Base-by-base conservation (phyloP, 2,113 vertebrate genomes). In the Glaucidium brasilianum region DNA sequence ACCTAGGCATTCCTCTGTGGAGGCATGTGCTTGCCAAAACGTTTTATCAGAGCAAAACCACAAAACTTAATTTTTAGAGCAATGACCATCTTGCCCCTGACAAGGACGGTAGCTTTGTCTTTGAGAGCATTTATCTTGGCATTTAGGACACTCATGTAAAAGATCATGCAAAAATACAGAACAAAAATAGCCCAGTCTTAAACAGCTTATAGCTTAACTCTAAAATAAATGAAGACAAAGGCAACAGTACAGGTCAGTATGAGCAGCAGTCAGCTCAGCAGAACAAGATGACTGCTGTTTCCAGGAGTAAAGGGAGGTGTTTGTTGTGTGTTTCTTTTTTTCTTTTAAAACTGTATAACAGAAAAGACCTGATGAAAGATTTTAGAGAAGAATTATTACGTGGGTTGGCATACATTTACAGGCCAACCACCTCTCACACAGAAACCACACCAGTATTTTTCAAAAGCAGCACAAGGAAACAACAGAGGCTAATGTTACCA, bases 311-410 rank as follows among this genome's bases (percentile, higher is more conserved):
- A 84, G 43, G 68, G 87, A 95, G 53, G 83, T 69, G 58, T 83
- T 94, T 59, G 1, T 3, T 47, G 35, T 18, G 27, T 63, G 27
- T 37, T 53, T 84, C 22, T 77, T 32, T 60, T 32, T 18, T 69
- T 21, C 32, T 53, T 93, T 91, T 74, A 27, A 50, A 93, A 88
- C 49, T 83, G n/a, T 29, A 26, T 76, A 79, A 76, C 82, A 92
- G 85, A 90, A 93, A 85, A 94, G 83, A 90, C 15, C 59, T n/a
- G 75, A 94, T 88, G 82, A 94, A 95, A 74, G 90, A 71, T 63
- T 92, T 86, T 60, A 43, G 30, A 76, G n/a, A 92, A 92, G 82
- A 96, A 73, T 97, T 95, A 94, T 88, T 85, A 96, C 92, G 96
- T 95, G 92, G 75, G 88, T 34, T 95, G 92, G 55, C 91, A 86